Evolutionary conservation across 2,888 invertebrate species (phyloP).

Genomic region (Enchytraeus crypticus): DNA sequence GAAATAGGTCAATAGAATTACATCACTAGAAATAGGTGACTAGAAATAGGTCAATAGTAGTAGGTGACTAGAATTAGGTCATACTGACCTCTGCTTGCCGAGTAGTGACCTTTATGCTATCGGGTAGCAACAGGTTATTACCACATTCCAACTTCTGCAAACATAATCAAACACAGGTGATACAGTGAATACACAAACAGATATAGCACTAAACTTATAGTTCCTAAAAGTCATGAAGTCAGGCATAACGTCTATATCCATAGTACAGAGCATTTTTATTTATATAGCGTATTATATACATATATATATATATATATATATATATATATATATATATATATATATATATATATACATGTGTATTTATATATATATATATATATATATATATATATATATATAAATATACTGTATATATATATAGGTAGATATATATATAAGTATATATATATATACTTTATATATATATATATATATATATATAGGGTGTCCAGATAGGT

Average conservation of each 20-base stretch:
- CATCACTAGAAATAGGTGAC: no score
- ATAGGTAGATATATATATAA: no score
- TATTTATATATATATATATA: not conserved
- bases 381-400: not conserved
- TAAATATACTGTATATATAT: no score
- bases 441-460: no score
- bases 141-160: slow-evolving; percentile 48
- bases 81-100: slow-evolving; percentile 64
- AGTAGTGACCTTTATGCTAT: slow-evolving; percentile 76
- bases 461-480: no score
- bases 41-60: no score
- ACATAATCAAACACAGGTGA: not conserved
- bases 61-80: no score
- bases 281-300: not conserved
- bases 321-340: not conserved
- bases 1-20: no score
- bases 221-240: not conserved
- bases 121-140: slow-evolving; percentile 61
- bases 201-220: not conserved
- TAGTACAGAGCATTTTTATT: not conserved
- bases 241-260: not conserved
- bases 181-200: not conserved
- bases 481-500: no score
- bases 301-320: not conserved
- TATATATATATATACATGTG: not conserved